A percentile compares a stretch with the other conserved stretches of the same genome.
These are phyloP conservation scores for Lepidurus couesii DNA, from an alignment of 1,140 invertebrate genomes.

Conservation along the genomic window DNA sequence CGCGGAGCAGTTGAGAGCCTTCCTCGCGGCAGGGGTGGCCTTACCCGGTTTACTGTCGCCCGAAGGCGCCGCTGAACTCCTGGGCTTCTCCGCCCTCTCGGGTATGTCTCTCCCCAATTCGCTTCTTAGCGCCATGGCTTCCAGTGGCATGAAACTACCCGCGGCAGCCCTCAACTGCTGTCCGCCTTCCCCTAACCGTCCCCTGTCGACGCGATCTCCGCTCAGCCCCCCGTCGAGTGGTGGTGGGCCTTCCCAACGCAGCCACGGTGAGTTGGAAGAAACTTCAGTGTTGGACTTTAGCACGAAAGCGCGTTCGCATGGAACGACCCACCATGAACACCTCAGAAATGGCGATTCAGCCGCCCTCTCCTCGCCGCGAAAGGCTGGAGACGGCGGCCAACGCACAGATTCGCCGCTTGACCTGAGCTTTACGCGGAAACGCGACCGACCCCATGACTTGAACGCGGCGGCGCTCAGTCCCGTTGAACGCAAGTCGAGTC, in stretches of 20 bases:
- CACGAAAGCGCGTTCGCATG: constrained; percentile 13
- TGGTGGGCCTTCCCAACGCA: constrained; percentile 18
- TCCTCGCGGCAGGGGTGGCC: constrained; percentile 27
- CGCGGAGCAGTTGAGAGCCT: constrained; percentile 23
- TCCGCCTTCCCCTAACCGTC: not conserved
- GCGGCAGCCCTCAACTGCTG: not conserved
- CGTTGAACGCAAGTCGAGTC: constrained; percentile 8
- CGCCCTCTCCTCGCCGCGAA: not conserved
- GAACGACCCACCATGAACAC: not conserved
- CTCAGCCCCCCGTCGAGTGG: constrained; percentile 25
- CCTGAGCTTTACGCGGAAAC: constrained; percentile 12
- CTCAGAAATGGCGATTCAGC: not conserved
- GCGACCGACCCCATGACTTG: constrained; percentile 2
- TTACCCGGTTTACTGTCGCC: constrained; percentile 26
- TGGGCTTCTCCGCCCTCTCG: not conserved
- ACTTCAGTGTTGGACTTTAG: constrained; percentile 32
- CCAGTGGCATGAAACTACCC: constrained; percentile 27
- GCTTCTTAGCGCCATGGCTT: not conserved
- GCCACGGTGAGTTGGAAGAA: not conserved
- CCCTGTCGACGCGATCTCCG: constrained; percentile 2
- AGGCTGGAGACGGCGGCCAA: not conserved
- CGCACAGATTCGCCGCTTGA: not conserved
- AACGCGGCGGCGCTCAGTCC: not conserved
- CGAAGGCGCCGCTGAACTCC: constrained; percentile 23
- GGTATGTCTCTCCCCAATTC: not conserved